phyloP scores from a whole-genome alignment of 1,140 invertebrate genomes.

The Lepeophtheirus salmonis region DNA sequence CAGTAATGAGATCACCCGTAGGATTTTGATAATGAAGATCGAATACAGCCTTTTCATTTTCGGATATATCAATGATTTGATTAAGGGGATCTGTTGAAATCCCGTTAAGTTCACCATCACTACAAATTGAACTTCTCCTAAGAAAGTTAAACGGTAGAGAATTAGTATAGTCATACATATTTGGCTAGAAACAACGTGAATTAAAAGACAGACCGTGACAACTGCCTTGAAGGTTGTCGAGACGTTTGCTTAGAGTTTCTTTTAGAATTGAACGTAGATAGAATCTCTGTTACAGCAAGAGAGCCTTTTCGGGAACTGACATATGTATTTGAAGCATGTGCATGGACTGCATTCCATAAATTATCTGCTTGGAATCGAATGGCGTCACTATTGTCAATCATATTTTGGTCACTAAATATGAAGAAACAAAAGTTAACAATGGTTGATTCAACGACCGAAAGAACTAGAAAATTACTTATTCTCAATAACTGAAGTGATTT shows the following conservation, averaged over 20 bases:
- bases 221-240: neutral
- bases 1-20: neutral
- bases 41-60: neutral
- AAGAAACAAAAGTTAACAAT: neutral
- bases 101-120: neutral
- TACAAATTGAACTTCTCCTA: neutral
- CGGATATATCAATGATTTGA: neutral
- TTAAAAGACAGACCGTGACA: no score
- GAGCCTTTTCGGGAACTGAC: neutral
- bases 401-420: neutral
- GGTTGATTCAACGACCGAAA: neutral
- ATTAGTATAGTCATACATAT: no score
- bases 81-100: neutral
- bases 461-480: neutral
- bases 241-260: neutral
- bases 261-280: neutral
- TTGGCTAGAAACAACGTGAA: no score
- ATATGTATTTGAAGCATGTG: neutral
- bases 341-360: neutral
- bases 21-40: neutral
- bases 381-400: neutral
- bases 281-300: neutral
- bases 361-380: slow-evolving; percentile 4
- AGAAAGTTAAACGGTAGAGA: no score
- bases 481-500: neutral